These are phyloP conservation scores for Chymomyza procnemis DNA, from an alignment of 2,888 invertebrate genomes.

Conservation along the genomic window DNA sequence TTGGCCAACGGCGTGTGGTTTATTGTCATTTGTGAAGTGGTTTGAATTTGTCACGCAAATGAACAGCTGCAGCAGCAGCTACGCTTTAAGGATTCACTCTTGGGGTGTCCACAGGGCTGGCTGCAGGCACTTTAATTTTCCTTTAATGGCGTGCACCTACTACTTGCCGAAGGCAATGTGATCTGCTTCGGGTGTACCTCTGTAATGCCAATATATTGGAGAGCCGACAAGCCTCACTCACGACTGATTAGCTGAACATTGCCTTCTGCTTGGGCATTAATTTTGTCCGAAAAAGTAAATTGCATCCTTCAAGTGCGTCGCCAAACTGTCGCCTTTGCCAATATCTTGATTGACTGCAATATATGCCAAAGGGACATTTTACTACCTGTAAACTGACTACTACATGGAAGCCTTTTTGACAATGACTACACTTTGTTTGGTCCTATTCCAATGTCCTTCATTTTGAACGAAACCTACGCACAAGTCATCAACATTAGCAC, in stretches of 20 bases:
- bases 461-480: neutral
- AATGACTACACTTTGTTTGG: neutral
- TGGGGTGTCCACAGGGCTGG: slow-evolving; percentile 38
- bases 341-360: neutral
- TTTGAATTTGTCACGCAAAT: neutral
- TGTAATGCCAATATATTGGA: slow-evolving; percentile 13
- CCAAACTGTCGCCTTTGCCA: neutral
- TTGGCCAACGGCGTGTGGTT: slow-evolving; percentile 40
- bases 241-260: slow-evolving; percentile 20
- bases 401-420: slow-evolving; percentile 51
- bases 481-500: slow-evolving; percentile 3
- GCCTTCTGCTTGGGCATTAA: slow-evolving; percentile 10
- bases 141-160: slow-evolving; percentile 38
- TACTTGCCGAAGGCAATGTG: slow-evolving; percentile 20
- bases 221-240: no score
- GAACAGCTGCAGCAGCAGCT: neutral
- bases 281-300: slow-evolving; percentile 18
- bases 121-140: slow-evolving; percentile 48
- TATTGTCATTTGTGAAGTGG: slow-evolving; percentile 11
- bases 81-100: neutral
- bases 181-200: slow-evolving; percentile 47
- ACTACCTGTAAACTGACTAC: slow-evolving; percentile 3
- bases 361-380: neutral
- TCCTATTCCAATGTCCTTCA: slow-evolving; percentile 38
- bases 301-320: slow-evolving; percentile 14